Percentiles rank a stretch among this genome's conserved stretches.
Conservation (phyloP, 1,140 invertebrate genomes). For the Melitaea cinxia region DNA sequence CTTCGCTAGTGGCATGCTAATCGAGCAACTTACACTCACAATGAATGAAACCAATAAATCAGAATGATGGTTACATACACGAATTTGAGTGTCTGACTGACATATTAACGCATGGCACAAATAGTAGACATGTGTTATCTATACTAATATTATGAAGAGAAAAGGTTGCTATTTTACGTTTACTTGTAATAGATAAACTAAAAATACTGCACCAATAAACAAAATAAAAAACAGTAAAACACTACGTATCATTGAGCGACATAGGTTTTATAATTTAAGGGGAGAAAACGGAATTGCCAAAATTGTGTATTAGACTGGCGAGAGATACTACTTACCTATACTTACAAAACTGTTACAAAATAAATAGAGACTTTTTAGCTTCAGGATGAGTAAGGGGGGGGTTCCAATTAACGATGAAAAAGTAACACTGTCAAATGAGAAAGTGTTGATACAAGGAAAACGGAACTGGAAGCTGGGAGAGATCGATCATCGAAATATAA, state of each 20-base stretch:
- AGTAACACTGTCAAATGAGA: background rate
- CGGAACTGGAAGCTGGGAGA: conserved; percentile 31
- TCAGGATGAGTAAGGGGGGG: background rate
- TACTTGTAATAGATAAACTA: no score
- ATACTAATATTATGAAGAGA: no score
- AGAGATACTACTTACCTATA: no score
- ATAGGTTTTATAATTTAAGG: no score
- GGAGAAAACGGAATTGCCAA: no score
- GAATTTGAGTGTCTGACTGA: background rate
- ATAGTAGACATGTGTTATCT: no score
- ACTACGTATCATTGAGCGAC: no score
- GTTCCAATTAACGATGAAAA: background rate
- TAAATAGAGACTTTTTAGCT: background rate
- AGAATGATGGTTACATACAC: background rate
- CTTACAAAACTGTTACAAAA: no score
- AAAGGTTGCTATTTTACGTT: no score
- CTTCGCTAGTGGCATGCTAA: conserved; percentile 57
- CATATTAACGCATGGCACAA: background rate
- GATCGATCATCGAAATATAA: conserved; percentile 28
- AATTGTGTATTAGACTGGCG: no score
- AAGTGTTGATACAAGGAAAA: conserved; percentile 29
- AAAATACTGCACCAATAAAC: no score
- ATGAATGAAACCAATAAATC: conserved; percentile 50
- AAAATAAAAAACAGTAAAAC: no score
- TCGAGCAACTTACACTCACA: conserved; percentile 43